Evolutionary conservation across 2,888 invertebrate species (phyloP).

Genomic region (Seira musarum): DNA sequence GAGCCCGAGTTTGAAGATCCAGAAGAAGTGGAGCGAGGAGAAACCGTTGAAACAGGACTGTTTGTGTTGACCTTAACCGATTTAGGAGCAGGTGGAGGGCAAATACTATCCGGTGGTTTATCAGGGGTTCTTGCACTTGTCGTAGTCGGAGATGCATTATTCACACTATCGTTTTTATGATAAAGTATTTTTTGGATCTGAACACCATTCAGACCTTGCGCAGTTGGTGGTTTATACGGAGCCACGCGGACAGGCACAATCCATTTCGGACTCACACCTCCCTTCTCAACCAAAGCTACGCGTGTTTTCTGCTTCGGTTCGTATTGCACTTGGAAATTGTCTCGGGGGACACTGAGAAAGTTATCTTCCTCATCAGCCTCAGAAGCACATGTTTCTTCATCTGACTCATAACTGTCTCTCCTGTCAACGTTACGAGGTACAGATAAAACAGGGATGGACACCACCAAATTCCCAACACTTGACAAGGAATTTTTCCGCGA

Average conservation of each 20-base stretch:
- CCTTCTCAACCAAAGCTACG: conserved; percentile 36
- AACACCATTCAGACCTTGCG: conserved; percentile 59
- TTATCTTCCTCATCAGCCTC: conserved; percentile 40
- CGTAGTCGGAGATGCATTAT: conserved; percentile 53
- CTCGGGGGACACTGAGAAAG: conserved; percentile 60
- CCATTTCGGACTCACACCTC: conserved; percentile 34
- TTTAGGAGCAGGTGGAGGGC: conserved; percentile 14
- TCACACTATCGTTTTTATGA: conserved; percentile 57
- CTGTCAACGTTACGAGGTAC: conserved; percentile 24
- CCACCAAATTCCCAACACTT: conserved; percentile 41
- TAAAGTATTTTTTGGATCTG: conserved; percentile 65
- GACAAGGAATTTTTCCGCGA: conserved; percentile 38
- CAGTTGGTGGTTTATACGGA: conserved; percentile 56
- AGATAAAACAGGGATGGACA: conserved; percentile 47
- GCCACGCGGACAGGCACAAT: conserved; percentile 56
- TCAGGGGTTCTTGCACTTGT: conserved; percentile 61
- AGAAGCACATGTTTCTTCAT: conserved; percentile 16
- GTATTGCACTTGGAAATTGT: conserved; percentile 62
- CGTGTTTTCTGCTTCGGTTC: conserved; percentile 54
- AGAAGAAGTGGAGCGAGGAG: conserved; percentile 37
- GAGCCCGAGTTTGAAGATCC: conserved; percentile 29
- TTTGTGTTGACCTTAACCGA: conserved; percentile 35
- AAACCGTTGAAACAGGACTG: conserved; percentile 51
- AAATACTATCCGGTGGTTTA: conserved; percentile 46
- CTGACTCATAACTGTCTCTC: conserved; percentile 17